Base-by-base conservation (phyloP, 2,888 invertebrate species). In the Agrochola macilenta region DNA sequence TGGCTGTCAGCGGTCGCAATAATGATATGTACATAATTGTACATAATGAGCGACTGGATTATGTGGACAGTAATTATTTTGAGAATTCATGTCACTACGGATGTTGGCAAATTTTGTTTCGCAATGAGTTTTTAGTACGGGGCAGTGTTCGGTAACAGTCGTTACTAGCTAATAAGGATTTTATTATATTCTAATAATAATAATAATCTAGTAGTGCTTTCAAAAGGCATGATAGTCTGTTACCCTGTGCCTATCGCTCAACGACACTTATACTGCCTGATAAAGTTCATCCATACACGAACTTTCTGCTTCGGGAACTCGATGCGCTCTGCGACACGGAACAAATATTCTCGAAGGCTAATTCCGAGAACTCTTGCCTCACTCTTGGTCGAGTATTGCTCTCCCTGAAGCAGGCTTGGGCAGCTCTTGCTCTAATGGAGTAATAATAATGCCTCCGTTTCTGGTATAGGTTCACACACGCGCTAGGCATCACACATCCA, bases 11-110 rank as follows among this genome's bases (percentile, higher is more conserved):
- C 75, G 63, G 74, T 76, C 75, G 61, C 72, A 80, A 86, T 84
- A 87, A 87, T 79, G 76, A 83, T 82, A 85, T 75, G 79, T 81
- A 87, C 78, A 76, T 87, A 88, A 88, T 85, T 88, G 79, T 77
- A 83, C 81, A 78, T 84, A 86, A 88, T 88, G 86, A 84, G 75
- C 35, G 68, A 68, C 57, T 65, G 78, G 66, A 75, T 79, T 85
- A 81, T 74, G 75, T 78, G 49, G 74, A 78, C 75, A 76, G 65
- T 65, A 82, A 81, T 87, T 81, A 82, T 88, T 83, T 87, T 75
- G 77, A 79, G 46, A 63, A 76, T 77, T 74, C 68, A 81, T 77
- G 70, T 75, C 46, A 64, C 49, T 75, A 73, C 79, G 82, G 79
- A 86, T 84, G 82, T 79, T 77, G 70, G 49, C 17, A 49, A 70